Percentiles rank a stretch among this genome's conserved stretches.
These are phyloP conservation scores for Hirtodrosophila trivittata DNA, from an alignment of 2,888 invertebrate species.

Conservation along the genomic window DNA sequence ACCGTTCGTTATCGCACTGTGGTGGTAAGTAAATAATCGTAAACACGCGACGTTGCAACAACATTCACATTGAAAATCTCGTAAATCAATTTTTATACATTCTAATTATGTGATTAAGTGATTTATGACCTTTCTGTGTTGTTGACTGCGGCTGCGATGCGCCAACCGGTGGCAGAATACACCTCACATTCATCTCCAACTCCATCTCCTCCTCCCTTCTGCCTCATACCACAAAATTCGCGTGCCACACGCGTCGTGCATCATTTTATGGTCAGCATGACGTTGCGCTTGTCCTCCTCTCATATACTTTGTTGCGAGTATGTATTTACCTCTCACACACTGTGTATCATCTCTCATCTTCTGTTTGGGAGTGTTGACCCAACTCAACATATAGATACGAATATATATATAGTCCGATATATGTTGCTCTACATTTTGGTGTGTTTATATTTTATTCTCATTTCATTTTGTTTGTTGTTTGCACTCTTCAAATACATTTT, in stretches of 20 bases:
- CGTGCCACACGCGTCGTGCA: conserved; percentile 40
- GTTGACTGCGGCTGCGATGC: conserved; percentile 41
- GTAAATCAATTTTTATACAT: conserved; percentile 80
- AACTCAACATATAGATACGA: conserved; percentile 23
- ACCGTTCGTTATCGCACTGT: conserved; percentile 6
- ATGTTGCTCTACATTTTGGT: conserved; percentile 21
- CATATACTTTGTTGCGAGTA: neutral
- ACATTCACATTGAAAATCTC: conserved; percentile 72
- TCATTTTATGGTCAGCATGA: conserved; percentile 60
- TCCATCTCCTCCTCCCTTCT: neutral
- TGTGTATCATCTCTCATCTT: conserved; percentile 32
- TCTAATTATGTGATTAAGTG: conserved; percentile 80
- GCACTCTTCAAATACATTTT: conserved; percentile 66
- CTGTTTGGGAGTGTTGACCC: conserved; percentile 40
- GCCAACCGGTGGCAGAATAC: conserved; percentile 38
- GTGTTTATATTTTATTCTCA: conserved; percentile 41
- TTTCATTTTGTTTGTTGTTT: conserved; percentile 61
- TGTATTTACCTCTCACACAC: neutral
- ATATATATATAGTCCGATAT: neutral
- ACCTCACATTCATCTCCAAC: too few species aligned
- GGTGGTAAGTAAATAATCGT: conserved; percentile 67
- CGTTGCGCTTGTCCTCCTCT: conserved; percentile 24
- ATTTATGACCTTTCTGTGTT: conserved; percentile 65
- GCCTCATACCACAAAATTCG: conserved; percentile 1
- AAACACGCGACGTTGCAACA: conserved; percentile 70